Evolutionary conservation across 2,888 invertebrate genomes (phyloP).

Genomic region (Noctua comes): DNA sequence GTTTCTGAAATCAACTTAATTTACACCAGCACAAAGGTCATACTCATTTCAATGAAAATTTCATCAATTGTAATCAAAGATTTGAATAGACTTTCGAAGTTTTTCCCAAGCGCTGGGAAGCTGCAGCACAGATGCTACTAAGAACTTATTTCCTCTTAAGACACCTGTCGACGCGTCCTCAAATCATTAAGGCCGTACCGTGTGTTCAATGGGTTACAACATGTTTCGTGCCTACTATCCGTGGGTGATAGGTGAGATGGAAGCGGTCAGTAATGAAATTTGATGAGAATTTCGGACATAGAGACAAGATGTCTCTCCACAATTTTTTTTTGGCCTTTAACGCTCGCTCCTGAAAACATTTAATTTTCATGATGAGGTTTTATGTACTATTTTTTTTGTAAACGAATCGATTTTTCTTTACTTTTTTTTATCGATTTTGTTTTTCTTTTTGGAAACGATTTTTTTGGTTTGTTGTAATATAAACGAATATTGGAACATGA

Average conservation of each 20-base stretch:
- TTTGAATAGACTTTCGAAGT: slow-evolving; percentile 10
- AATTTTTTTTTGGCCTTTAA: not conserved
- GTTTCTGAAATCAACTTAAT: not conserved
- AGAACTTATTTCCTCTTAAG: slow-evolving; percentile 63
- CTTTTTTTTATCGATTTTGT: too few relatives aligned
- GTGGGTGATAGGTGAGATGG: slow-evolving; percentile 30
- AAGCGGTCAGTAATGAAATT: not conserved
- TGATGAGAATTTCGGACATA: not conserved
- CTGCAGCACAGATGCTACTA: slow-evolving; percentile 58
- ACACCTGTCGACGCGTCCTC: slow-evolving; percentile 62
- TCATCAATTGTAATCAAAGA: not conserved
- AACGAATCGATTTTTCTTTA: too few relatives aligned
- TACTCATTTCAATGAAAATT: not conserved
- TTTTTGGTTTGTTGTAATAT: too few relatives aligned
- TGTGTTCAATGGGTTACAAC: slow-evolving; percentile 46
- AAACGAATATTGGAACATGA: too few relatives aligned
- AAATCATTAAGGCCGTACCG: slow-evolving; percentile 42
- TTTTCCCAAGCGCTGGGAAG: slow-evolving; percentile 43
- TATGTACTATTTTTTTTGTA: too few relatives aligned
- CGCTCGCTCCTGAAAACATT: not conserved
- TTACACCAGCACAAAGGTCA: not conserved
- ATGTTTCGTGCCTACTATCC: slow-evolving; percentile 23
- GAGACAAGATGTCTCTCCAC: too few relatives aligned
- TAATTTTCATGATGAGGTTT: not conserved
- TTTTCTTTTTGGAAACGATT: too few relatives aligned